Evolutionary conservation across 2,113 vertebrate species (phyloP).

Genomic region (Psittacula cyanocephala): DNA sequence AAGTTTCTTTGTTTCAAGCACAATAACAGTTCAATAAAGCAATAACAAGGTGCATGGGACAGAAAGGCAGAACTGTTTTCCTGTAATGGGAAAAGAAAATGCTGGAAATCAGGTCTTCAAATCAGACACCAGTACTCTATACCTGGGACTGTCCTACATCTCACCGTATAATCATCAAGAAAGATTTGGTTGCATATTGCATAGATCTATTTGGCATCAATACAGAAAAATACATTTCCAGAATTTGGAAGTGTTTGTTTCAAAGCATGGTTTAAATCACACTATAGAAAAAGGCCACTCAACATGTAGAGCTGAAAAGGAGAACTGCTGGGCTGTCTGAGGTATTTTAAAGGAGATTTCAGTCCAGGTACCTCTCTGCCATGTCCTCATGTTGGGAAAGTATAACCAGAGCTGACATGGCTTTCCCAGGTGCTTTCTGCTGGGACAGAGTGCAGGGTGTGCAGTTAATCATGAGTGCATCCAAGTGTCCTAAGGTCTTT

Average conservation of each 20-base stretch:
- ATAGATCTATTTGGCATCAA: too few species aligned
- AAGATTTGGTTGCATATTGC: neutral
- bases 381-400: neutral
- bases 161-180: neutral
- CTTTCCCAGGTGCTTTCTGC: constrained; percentile 51
- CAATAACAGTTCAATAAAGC: neutral
- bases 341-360: neutral
- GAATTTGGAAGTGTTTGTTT: neutral
- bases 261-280: neutral
- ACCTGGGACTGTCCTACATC: neutral
- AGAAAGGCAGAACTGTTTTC: neutral
- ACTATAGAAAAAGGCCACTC: neutral
- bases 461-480: neutral
- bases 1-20: neutral
- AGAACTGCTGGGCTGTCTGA: neutral
- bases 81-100: neutral
- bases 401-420: neutral
- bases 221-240: too few species aligned
- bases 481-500: neutral
- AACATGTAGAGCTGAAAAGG: neutral
- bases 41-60: neutral
- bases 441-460: neutral
- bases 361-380: neutral
- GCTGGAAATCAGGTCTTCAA: neutral
- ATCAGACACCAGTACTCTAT: neutral